Conservation (phyloP, 2,797 vertebrate genomes). For the Orientallactaga sibirica region DNA sequence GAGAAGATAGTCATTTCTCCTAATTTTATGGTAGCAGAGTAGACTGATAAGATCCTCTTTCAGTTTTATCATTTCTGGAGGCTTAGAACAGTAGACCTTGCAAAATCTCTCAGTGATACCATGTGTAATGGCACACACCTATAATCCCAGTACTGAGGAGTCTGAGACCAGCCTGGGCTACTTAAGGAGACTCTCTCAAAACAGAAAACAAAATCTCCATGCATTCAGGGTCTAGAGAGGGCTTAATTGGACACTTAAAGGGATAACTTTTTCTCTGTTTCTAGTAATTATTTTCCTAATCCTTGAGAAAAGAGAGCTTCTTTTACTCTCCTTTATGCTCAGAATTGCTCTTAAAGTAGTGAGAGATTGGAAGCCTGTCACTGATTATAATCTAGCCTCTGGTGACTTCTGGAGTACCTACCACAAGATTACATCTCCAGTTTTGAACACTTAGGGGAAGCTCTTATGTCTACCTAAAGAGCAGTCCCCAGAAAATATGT, state of each 20-base stretch:
- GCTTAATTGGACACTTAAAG: not conserved
- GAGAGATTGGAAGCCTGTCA: not conserved
- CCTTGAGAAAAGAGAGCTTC: not conserved
- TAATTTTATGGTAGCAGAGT: not conserved
- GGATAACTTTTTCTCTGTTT: not conserved
- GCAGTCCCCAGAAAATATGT: not conserved
- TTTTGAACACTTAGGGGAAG: conserved; percentile 46
- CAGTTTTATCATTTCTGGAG: conserved; percentile 31
- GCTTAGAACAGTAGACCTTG: not conserved
- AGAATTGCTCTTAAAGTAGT: not conserved
- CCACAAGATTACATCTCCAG: not conserved
- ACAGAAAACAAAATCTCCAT: not conserved
- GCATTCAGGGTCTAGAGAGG: not conserved
- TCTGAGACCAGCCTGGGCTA: too few species aligned
- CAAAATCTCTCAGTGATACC: not conserved
- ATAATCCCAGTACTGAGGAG: not conserved
- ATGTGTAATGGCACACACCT: not conserved
- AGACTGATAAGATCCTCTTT: not conserved
- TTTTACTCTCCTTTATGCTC: not conserved
- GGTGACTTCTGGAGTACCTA: not conserved
- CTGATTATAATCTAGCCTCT: not conserved
- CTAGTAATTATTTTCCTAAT: conserved; percentile 43
- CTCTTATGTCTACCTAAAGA: not conserved
- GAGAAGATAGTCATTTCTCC: not conserved
- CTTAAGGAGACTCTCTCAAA: not conserved